Percentiles rank a stretch among this genome's conserved stretches.
Conservation (phyloP, 2,113 vertebrate species). For the Ascaphus truei region DNA sequence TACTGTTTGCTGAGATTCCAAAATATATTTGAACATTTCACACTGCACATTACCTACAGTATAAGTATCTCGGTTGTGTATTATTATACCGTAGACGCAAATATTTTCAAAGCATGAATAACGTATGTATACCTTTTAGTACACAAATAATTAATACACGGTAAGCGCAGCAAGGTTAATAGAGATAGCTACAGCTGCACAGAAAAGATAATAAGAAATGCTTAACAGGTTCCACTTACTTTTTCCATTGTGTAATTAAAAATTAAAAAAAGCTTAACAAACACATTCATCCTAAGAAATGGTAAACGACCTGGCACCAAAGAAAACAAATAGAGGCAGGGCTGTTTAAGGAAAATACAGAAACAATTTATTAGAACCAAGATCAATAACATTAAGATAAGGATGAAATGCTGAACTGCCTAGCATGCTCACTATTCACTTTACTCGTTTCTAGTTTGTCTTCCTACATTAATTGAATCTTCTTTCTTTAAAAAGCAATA, state of each 20-base stretch:
- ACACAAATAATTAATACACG: background rate
- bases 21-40: too few relatives aligned
- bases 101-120: too few relatives aligned
- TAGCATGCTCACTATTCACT: background rate
- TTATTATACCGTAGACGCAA: too few relatives aligned
- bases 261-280: background rate
- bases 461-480: background rate
- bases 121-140: too few relatives aligned
- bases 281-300: background rate
- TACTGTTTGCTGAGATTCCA: too few relatives aligned
- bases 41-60: too few relatives aligned
- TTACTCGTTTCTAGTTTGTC: background rate
- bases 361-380: background rate
- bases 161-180: background rate
- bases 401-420: background rate
- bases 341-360: background rate
- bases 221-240: background rate
- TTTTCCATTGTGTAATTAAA: background rate
- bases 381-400: slow-evolving; percentile 19
- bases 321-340: background rate
- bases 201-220: background rate
- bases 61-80: too few relatives aligned
- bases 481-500: background rate
- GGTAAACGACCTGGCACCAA: background rate
- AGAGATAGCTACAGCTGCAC: background rate